Conservation (phyloP, 1,140 invertebrate species). For the Zaprionus davidi region DNA sequence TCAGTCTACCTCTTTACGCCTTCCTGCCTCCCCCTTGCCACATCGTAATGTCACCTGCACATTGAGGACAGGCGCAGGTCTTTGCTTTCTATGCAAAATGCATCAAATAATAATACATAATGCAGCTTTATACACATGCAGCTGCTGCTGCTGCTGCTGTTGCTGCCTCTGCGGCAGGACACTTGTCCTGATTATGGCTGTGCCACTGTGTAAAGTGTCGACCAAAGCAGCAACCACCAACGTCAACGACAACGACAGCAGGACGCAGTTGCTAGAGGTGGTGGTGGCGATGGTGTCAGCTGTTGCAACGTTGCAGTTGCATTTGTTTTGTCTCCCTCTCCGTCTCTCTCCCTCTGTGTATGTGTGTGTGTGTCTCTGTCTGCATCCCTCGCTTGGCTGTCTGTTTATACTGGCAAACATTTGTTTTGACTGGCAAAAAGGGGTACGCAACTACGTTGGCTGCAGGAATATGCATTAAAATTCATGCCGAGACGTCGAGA, state of each 20-base stretch:
- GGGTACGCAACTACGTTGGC: constrained; percentile 9
- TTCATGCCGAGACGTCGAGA: constrained; percentile 54
- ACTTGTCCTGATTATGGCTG: constrained; percentile 79
- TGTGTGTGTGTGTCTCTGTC: not conserved
- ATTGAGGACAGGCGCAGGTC: constrained; percentile 47
- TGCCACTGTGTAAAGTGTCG: constrained; percentile 51
- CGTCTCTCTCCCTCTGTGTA: not conserved
- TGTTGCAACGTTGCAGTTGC: constrained; percentile 54
- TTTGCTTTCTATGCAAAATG: constrained; percentile 43
- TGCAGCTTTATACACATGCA: constrained; percentile 53
- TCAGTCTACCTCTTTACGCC: not conserved
- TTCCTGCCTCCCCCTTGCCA: not conserved
- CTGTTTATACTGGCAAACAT: constrained; percentile 61
- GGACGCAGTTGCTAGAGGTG: constrained; percentile 34
- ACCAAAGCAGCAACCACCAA: constrained; percentile 44
- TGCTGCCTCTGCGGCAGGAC: constrained; percentile 50
- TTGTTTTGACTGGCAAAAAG: constrained; percentile 65
- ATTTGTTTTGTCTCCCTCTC: constrained; percentile 36
- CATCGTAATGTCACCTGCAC: constrained; percentile 65
- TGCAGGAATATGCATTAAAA: constrained; percentile 52
- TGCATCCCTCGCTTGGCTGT: not conserved
- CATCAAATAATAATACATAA: constrained; percentile 74
- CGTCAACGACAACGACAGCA: constrained; percentile 14
- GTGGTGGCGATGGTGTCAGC: constrained; percentile 15
- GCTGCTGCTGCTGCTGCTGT: constrained; percentile 26